Conservation (phyloP, 2,113 vertebrate genomes). For the Psittacula cyanocephala region DNA sequence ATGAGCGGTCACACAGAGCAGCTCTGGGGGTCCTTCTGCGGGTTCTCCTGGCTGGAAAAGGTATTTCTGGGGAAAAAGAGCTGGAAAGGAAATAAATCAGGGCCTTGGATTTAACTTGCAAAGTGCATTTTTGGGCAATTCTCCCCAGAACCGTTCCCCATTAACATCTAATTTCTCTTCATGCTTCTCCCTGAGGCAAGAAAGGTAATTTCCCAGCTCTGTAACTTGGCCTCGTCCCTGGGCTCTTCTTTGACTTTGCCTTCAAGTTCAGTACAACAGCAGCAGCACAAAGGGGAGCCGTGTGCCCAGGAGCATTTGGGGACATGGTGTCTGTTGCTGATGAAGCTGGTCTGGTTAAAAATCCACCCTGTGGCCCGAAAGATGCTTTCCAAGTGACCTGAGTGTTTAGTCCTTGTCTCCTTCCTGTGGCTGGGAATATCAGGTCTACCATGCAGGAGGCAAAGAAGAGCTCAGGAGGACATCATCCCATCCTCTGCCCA, state of each 20-base stretch:
- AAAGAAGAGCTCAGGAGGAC: background rate
- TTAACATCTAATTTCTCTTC: background rate
- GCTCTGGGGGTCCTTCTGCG: background rate
- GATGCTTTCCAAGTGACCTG: background rate
- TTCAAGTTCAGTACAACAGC: background rate
- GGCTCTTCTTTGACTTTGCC: background rate
- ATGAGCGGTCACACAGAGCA: background rate
- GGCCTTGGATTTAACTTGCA: background rate
- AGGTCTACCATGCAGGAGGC: background rate
- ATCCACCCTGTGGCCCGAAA: background rate
- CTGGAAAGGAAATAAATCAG: background rate
- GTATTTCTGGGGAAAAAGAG: background rate
- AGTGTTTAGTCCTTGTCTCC: background rate
- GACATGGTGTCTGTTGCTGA: rapidly evolving
- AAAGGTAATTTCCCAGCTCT: background rate
- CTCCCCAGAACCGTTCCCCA: rapidly evolving
- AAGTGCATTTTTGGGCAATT: background rate
- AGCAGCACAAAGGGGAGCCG: rapidly evolving
- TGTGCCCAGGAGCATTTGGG: background rate
- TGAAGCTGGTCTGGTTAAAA: background rate
- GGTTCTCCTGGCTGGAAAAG: background rate
- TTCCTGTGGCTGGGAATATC: background rate
- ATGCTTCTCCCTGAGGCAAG: background rate
- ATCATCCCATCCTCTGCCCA: rapidly evolving
- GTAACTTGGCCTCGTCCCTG: background rate